Conservation (phyloP, 2,797 vertebrate genomes). For the Cynopterus sphinx region DNA sequence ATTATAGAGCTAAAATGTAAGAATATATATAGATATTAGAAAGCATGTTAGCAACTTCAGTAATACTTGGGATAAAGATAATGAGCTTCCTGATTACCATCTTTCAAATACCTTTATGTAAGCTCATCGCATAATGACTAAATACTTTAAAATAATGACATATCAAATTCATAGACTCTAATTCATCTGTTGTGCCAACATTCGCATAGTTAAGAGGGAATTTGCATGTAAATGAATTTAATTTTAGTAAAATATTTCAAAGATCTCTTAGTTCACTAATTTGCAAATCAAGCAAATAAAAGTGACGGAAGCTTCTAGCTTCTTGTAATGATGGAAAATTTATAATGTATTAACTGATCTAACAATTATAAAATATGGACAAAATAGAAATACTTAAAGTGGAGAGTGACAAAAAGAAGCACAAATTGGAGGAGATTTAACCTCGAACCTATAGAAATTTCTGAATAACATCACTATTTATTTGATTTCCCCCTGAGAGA, state of each 20-base stretch:
- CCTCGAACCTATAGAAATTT: neutral
- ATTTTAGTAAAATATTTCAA: constrained; percentile 53
- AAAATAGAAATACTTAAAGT: neutral
- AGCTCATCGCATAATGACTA: neutral
- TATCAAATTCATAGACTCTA: constrained; percentile 33
- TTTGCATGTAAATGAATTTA: constrained; percentile 49
- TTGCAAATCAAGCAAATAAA: constrained; percentile 50
- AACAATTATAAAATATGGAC: neutral
- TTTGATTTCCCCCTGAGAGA: neutral
- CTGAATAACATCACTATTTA: neutral
- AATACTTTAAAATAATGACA: constrained; percentile 11
- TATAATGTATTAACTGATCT: neutral
- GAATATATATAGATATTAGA: neutral
- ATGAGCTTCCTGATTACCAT: constrained; percentile 16
- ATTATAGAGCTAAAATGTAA: neutral
- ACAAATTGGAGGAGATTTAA: neutral
- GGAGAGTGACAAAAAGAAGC: neutral
- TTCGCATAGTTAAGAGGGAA: constrained; percentile 56
- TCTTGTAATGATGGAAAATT: neutral
- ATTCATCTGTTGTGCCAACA: constrained; percentile 56
- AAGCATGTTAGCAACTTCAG: constrained; percentile 7
- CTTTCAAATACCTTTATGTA: neutral
- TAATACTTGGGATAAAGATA: neutral
- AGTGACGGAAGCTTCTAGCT: neutral
- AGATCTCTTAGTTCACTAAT: neutral